Evolutionary conservation across 64 coral and sea anemone species (phyloP), one percentile per base, ranked within the genome.

Genomic region (Montipora efflorescens): DNA sequence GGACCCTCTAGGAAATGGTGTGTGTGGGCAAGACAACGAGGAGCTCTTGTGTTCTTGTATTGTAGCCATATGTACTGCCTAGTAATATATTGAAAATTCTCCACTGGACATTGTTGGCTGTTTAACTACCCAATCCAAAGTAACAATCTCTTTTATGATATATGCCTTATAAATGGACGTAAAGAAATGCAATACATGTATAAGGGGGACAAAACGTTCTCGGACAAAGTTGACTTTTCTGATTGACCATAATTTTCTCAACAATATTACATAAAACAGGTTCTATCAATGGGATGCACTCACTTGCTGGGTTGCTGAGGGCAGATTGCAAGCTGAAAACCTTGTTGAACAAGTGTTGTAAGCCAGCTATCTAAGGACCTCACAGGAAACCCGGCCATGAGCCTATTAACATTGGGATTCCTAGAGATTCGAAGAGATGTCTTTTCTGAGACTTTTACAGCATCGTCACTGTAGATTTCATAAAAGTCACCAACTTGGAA

Each of bases 401-500:
- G 50, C 53, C 76, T 84, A 44, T 94, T 97, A 62, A 97, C 90
- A 92, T 94, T 97, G 16, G 95, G 86, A 57, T 94, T 97, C 48
- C 86, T 97, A 2, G 95, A 78, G 58, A 97, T 52, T 69, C 95
- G 85, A 74, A 97, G 66, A 15, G 93, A 94, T 22, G 93, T 94
- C 71, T 97, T 97, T 53, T 97, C 92, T 78, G 95, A 71, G 69
- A 97, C 95, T 72, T 97, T 94, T 18, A 87, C 47, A 67, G 95
- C 95, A 97, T 97, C 95, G n/a, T 94, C 83, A 76, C 77, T 92
- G 62, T 97, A 97, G 48, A 97, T 97, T 77, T 97, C 95, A 82
- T 94, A 97, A 62, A 97, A 97, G 48, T 97, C 95, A 4, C 95
- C 95, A 43, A 97, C 95, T 89, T 97, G 95, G 47, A 97, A 97